These are phyloP conservation scores for Dromiciops gliroides DNA, from an alignment of 2,113 vertebrate species.

Conservation along the genomic window DNA sequence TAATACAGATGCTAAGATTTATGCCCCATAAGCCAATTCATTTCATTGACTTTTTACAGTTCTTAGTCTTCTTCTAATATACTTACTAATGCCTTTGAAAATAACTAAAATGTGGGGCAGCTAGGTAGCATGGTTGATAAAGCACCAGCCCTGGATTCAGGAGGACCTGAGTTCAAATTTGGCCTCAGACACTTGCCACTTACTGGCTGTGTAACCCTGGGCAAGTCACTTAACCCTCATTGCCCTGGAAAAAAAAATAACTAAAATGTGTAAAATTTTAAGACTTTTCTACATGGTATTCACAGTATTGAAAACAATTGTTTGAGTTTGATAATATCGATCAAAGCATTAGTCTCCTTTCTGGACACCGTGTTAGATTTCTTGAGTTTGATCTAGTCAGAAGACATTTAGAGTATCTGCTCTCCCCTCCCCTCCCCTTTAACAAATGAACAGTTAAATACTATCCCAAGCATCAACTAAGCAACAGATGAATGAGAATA, in stretches of 20 bases:
- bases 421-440: constrained; percentile 69
- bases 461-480: constrained; percentile 48
- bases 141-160: no score
- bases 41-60: constrained; percentile 15
- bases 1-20: constrained; percentile 21
- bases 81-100: neutral
- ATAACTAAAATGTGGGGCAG: constrained; percentile 13
- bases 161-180: no score
- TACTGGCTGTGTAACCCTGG: no score
- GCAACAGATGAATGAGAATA: neutral
- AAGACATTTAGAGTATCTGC: constrained; percentile 73
- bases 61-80: constrained; percentile 8
- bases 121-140: no score
- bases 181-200: no score
- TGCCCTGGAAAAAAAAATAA: no score
- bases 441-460: constrained; percentile 71
- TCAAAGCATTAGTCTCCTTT: constrained; percentile 33
- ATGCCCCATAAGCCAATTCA: constrained; percentile 11
- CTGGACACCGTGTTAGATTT: constrained; percentile 63
- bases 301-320: neutral
- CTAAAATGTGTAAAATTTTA: constrained; percentile 22
- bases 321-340: neutral
- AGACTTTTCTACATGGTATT: neutral
- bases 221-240: no score
- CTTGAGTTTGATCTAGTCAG: constrained; percentile 66